Conservation (phyloP, 1,140 invertebrate genomes). For the Eueides isabella region DNA sequence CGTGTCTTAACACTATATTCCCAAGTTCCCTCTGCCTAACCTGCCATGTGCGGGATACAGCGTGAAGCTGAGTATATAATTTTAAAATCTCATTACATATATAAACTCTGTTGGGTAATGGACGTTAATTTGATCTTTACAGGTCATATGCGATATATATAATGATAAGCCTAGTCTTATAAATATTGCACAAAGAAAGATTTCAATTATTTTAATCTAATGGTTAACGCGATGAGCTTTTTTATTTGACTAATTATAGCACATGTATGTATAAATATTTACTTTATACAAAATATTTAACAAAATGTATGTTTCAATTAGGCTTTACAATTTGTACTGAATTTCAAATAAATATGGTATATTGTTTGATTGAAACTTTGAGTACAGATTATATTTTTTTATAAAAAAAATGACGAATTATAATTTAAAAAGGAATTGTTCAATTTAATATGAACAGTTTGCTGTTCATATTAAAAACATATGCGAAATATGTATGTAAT, state of each 20-base stretch:
- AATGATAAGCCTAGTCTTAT: neutral
- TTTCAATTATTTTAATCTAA: conserved; percentile 18
- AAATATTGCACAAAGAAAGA: conserved; percentile 12
- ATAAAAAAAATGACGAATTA: too few species aligned
- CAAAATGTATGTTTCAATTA: neutral
- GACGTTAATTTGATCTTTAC: conserved; percentile 8
- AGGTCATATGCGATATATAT: neutral
- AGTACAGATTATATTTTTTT: too few species aligned
- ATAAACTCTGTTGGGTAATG: neutral
- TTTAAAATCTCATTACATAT: neutral
- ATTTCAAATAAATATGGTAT: neutral
- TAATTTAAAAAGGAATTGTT: too few species aligned
- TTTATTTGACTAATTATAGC: conserved; percentile 1
- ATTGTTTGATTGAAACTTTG: too few species aligned
- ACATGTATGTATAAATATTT: neutral
- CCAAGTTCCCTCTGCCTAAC: too few species aligned
- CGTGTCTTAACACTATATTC: too few species aligned
- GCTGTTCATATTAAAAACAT: too few species aligned
- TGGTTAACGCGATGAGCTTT: neutral
- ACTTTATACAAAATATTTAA: neutral
- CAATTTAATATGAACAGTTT: too few species aligned
- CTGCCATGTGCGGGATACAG: too few species aligned
- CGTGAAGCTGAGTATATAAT: too few species aligned
- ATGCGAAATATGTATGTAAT: too few species aligned
- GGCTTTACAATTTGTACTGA: neutral